Conservation (phyloP, 2,888 invertebrate species). For the Tenthredo amoena region DNA sequence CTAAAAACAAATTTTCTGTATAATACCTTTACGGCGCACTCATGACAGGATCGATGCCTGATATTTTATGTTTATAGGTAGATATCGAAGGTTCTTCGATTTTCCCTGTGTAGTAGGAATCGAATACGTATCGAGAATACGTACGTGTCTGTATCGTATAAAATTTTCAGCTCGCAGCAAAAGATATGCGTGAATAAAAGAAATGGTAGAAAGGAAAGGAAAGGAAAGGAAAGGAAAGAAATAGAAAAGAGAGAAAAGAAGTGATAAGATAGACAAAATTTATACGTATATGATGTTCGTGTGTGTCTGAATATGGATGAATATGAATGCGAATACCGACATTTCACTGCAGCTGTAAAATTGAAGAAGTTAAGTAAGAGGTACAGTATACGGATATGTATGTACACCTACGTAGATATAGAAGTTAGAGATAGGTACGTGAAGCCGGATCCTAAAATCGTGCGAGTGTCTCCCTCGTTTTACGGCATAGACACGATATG, state of each 20-base stretch:
- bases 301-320: background rate
- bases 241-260: background rate
- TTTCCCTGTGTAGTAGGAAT: background rate
- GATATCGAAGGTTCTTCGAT: background rate
- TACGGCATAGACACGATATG: background rate
- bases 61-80: conserved; percentile 10
- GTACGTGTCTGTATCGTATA: background rate
- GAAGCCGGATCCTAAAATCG: background rate
- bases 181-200: background rate
- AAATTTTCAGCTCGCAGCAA: conserved; percentile 21
- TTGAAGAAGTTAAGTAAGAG: background rate
- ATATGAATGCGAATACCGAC: background rate
- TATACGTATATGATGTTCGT: background rate
- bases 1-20: background rate
- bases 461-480: background rate
- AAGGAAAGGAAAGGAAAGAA: background rate
- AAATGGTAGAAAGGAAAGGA: background rate
- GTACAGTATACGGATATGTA: background rate
- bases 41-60: background rate
- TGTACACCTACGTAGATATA: background rate
- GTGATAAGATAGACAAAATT: background rate
- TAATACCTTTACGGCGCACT: background rate
- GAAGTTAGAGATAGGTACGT: background rate
- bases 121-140: too few species aligned
- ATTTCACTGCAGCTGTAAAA: background rate